phyloP scores from a whole-genome alignment of 2,888 invertebrate species.

The Parapristionchus giblindavisi region DNA sequence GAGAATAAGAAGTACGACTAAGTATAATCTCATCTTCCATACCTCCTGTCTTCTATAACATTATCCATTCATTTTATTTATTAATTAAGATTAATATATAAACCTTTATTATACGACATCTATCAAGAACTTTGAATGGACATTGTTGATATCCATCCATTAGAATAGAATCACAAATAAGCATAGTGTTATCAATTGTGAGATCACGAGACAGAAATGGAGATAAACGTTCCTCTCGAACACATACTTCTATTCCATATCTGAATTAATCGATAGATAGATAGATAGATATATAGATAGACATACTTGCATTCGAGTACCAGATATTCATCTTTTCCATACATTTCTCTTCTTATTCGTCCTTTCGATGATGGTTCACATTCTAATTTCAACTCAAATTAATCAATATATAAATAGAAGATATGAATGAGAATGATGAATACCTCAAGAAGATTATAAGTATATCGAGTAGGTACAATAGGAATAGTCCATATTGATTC shows the following conservation, averaged over 20 bases:
- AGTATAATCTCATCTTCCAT: too few species aligned
- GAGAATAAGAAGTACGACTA: too few species aligned
- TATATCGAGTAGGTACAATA: neutral
- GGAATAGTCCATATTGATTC: neutral
- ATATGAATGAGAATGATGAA: neutral
- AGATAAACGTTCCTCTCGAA: neutral
- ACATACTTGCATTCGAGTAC: constrained; percentile 24
- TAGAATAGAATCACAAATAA: neutral
- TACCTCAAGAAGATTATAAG: constrained; percentile 3
- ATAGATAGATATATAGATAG: neutral
- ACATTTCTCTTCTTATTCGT: neutral
- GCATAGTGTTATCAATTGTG: neutral
- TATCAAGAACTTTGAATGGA: constrained; percentile 20
- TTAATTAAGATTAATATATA: too few species aligned
- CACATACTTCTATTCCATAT: constrained; percentile 10
- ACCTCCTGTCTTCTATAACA: too few species aligned
- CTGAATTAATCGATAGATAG: neutral
- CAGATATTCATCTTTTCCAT: neutral
- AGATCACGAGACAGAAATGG: neutral
- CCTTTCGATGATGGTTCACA: constrained; percentile 7
- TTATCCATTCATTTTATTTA: too few species aligned
- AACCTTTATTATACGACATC: constrained; percentile 19
- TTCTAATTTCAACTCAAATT: constrained; percentile 8
- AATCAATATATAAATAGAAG: too few species aligned
- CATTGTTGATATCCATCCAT: constrained; percentile 13